Evolutionary conservation across 2,113 vertebrate genomes (phyloP).

Genomic region (Benitochromis conjunctus): DNA sequence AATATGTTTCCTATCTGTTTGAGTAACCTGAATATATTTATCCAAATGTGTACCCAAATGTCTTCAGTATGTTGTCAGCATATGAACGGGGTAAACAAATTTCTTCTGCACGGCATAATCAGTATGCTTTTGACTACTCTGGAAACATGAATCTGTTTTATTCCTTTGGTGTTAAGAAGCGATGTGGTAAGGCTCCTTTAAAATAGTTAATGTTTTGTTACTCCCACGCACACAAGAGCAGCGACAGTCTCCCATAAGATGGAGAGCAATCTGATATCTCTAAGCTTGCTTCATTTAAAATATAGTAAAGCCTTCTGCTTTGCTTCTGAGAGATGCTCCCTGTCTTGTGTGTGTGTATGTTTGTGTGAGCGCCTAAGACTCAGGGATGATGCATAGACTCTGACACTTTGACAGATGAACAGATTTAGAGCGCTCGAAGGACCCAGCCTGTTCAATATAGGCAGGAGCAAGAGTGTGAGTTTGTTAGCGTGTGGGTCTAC

Average conservation of each 20-base stretch:
- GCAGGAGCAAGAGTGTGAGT: conserved; percentile 50
- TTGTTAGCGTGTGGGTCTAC: conserved; percentile 4
- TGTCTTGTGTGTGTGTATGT: conserved; percentile 32
- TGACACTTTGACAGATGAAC: conserved; percentile 78
- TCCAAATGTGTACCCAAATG: not conserved
- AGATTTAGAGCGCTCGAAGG: conserved; percentile 73
- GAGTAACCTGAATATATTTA: not conserved
- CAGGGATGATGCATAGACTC: conserved; percentile 71
- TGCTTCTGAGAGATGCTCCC: conserved; percentile 57
- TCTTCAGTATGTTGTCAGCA: conserved; percentile 15
- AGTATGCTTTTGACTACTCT: conserved; percentile 12
- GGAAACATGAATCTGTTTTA: conserved; percentile 41
- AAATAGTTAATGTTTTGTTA: conserved; percentile 66
- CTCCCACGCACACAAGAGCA: conserved; percentile 53
- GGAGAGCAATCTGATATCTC: conserved; percentile 66
- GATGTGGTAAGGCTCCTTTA: conserved; percentile 37
- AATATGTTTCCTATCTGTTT: not conserved
- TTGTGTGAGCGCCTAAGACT: conserved; percentile 43
- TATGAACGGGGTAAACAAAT: conserved; percentile 42
- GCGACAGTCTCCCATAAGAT: conserved; percentile 56
- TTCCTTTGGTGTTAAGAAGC: conserved; percentile 49
- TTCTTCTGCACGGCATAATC: conserved; percentile 24
- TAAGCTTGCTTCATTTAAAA: conserved; percentile 66
- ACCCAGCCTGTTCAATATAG: conserved; percentile 70
- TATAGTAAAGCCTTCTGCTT: conserved; percentile 64